These are phyloP conservation scores for Drosophila lutescens DNA, from an alignment of 2,888 invertebrate species.

Conservation along the genomic window DNA sequence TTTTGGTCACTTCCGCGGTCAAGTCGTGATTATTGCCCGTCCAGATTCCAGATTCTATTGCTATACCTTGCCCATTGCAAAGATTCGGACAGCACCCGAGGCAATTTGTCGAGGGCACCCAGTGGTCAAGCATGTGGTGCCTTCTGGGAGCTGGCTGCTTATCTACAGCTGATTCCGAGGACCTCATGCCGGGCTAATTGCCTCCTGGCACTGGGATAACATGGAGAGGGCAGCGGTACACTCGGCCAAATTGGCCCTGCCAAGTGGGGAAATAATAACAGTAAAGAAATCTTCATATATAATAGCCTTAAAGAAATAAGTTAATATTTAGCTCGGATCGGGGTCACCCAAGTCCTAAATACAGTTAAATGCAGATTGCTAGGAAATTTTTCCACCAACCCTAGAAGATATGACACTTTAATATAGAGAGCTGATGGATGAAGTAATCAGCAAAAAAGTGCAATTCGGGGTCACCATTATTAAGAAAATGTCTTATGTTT, in stretches of 20 bases:
- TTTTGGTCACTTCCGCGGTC: conserved; percentile 74
- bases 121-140: conserved; percentile 63
- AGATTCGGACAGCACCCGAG: conserved; percentile 16
- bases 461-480: no score
- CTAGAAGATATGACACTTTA: no score
- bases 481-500: no score
- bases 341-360: no score
- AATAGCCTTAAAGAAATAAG: no score
- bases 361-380: no score
- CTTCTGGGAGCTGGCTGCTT: conserved; percentile 48
- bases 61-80: neutral
- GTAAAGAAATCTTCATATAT: no score
- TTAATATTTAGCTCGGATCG: no score
- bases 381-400: no score
- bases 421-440: no score
- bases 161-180: conserved; percentile 33
- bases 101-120: conserved; percentile 62
- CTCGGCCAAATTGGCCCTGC: conserved; percentile 14
- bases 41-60: conserved; percentile 22
- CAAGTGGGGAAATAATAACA: neutral
- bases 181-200: conserved; percentile 48
- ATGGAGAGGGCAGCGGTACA: neutral
- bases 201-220: neutral
- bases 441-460: no score
- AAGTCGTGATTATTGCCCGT: conserved; percentile 40